Evolutionary conservation across 53 echinoderm and acorn worm genomes (phyloP), one percentile per base, ranked within the genome.

Genomic region (Apostichopus leukothele): DNA sequence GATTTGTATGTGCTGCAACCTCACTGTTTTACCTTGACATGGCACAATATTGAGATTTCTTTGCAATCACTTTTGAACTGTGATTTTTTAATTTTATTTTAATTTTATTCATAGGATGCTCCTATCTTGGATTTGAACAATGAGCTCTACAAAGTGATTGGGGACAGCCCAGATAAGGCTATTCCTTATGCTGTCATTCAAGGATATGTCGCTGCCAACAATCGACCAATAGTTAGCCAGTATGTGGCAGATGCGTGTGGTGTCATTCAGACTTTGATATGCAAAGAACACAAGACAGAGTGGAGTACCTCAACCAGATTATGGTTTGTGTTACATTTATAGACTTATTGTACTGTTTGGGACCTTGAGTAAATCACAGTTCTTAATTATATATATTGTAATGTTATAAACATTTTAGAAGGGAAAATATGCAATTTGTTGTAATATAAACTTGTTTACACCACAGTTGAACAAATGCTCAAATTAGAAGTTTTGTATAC

Each of bases 261-360:
- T 16, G 93, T 99, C 51, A 94, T 99, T 19, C 99, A 99, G 80
- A 91, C 92, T 9, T 51, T 96, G 18, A 91, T 99, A 73, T 94
- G 96, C 63, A 86, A 90, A 63, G 99, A 99, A 73, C 99, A 99
- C 66, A 99, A 94, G 79, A 94, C 96, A 50, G 95, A 99, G 80
- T 99, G 99, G 99, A 99, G 95, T 84, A 93, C 90, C 75, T 93
- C 93, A 27, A 96, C 95, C 23, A 96, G 95, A 18, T 83, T 99
- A 87, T 99, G 99, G 99, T 98, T 77, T 14, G 68, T 68, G 14
- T 68, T 68, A 12, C 57, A 57, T 10, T 3, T 39, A 39, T 39
- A 39, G 39, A n/a, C n/a, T n/a, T 39, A 39, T 39, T 39, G 39
- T 39, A 39, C 39, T 39, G 39, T 39, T 39, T 39, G 39, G 39